Percentiles rank a stretch among this genome's conserved stretches.
Evolutionary conservation across 2,888 invertebrate genomes (phyloP).

Genomic region (Poecilus cupreus): DNA sequence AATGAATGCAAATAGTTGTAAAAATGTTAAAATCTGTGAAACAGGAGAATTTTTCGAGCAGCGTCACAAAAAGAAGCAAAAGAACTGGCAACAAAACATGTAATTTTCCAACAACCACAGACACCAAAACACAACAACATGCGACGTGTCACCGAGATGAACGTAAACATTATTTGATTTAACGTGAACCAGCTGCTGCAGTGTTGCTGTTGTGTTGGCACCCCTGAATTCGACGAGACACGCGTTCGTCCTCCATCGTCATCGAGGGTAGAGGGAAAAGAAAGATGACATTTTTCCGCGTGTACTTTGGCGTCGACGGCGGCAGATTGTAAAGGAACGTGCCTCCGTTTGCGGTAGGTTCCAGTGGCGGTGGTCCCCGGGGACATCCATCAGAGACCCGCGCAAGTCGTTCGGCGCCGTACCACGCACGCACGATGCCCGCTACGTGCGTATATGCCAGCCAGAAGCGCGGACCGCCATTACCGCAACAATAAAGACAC

Average conservation of each 20-base stretch:
- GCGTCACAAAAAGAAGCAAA: not conserved
- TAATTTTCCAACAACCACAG: conserved; percentile 1
- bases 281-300: conserved; percentile 48
- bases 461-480: conserved; percentile 49
- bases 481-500: conserved; percentile 59
- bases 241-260: not conserved
- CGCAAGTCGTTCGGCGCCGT: not conserved
- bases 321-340: conserved; percentile 50
- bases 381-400: conserved; percentile 51
- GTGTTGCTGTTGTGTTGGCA: not conserved
- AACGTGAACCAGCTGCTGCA: conserved; percentile 22
- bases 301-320: not conserved
- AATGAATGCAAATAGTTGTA: not conserved
- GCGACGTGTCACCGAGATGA: not conserved
- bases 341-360: conserved; percentile 47
- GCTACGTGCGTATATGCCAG: conserved; percentile 32
- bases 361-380: conserved; percentile 30
- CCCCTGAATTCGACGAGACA: not conserved
- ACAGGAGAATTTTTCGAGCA: not conserved
- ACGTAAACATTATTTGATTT: conserved; percentile 48
- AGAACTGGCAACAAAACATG: not conserved
- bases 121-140: not conserved
- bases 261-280: not conserved
- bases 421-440: not conserved
- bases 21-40: not conserved